Percentiles rank a stretch among this genome's conserved stretches.
These are phyloP conservation scores for Diploscapter pachys DNA, from an alignment of 1,140 invertebrate species.

Conservation along the genomic window DNA sequence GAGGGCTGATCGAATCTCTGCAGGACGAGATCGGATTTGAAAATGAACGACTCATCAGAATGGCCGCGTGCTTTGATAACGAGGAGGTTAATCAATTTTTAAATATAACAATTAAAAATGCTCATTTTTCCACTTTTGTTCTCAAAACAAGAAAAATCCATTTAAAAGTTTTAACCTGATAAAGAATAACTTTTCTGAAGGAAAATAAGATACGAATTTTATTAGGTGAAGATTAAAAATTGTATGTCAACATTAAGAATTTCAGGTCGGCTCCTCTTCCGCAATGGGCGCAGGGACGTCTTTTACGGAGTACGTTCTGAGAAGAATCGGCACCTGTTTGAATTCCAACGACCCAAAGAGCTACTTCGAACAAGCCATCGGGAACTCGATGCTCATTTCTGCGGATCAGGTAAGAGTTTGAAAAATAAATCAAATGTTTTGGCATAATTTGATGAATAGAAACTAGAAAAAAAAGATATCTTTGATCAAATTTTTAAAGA, in stretches of 20 bases:
- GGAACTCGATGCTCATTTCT: conserved; percentile 40
- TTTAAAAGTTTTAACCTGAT: no score
- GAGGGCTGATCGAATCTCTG: conserved; percentile 52
- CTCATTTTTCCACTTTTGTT: no score
- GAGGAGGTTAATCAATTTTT: conserved; percentile 59
- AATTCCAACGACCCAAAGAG: conserved; percentile 18
- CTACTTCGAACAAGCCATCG: conserved; percentile 56
- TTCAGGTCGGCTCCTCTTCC: conserved; percentile 27
- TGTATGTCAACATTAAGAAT: no score
- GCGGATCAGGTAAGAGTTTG: conserved; percentile 12
- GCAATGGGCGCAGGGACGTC: conserved; percentile 58
- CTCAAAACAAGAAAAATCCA: no score
- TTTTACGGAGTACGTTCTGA: conserved; percentile 60
- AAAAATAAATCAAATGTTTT: no score
- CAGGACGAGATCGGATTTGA: conserved; percentile 34
- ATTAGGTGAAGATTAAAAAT: no score
- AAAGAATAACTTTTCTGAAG: no score
- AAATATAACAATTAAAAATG: no score
- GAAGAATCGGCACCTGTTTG: conserved; percentile 39
- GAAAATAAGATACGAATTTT: no score
- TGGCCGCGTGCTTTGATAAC: conserved; percentile 64
- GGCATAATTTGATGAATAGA: no score
- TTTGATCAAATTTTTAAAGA: no score
- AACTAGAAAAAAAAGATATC: no score
- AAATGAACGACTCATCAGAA: conserved; percentile 60